Evolutionary conservation across 2,113 vertebrate species (phyloP), one percentile per base, ranked within the genome.

Genomic region (Corythornis vintsioides): DNA sequence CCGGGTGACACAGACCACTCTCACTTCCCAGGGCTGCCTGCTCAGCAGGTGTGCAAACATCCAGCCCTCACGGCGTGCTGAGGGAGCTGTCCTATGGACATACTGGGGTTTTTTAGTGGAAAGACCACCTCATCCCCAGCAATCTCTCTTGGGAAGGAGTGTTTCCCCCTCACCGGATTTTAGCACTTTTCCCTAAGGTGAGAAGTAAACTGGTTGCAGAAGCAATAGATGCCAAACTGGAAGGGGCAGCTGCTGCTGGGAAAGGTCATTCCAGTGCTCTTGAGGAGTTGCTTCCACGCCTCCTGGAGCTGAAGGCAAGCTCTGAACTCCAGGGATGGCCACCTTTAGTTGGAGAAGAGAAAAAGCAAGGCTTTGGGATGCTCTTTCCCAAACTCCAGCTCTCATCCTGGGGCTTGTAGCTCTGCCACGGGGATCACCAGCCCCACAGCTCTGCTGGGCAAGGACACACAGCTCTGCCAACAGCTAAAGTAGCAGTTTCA

Each of bases 1-100:
- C 92, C 83, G 74, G 50, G 61, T 90, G 63, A 82, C 71, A 95
- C 76, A 94, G 92, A 60, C 73, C 45, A 83, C 77, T 94, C 31
- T 61, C 70, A 81, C 61, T 89, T 91, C 90, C 52, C 86, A 93
- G 89, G 65, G 66, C 60, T 83, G 1, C 87, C 18, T 93, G 31
- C 66, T 90, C 92, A 76, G 81, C 26, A 81, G 40, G n/a, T 67
- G 45, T 0, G 2, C 42, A 95, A 82, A 79, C 76, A 92, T 38
- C 79, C 72, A 28, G 64, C 63, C 33, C 52, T 94, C 83, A 55
- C 14, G 8, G 25, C 21, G 8, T 78, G 52, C 25, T 43, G 47
- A 66, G 64, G 7, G 35, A 63, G 6, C 7, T 28, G 45, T 84
- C 25, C 26, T 4, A 70, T 33, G 11, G 84, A 84, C 82, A 79